A percentile compares a stretch with the other conserved stretches of the same genome.
Conservation (phyloP, 1,140 invertebrate genomes). For the Ostrea denselamellosa region DNA sequence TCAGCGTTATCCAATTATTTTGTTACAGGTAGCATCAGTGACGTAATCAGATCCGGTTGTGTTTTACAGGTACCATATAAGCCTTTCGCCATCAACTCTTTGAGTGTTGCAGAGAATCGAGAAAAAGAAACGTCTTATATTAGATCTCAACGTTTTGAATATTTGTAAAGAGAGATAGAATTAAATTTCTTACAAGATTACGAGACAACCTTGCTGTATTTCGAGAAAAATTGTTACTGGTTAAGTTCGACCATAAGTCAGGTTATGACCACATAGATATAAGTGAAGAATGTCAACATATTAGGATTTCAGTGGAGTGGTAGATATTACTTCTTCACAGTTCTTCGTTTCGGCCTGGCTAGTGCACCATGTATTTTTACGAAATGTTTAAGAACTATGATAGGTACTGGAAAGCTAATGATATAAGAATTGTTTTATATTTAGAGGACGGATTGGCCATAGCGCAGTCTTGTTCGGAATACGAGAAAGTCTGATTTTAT, state of each 20-base stretch:
- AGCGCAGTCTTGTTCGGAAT: too few species aligned
- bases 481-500: background rate
- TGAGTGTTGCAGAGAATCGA: constrained; percentile 18
- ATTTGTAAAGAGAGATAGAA: background rate
- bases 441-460: constrained; percentile 1
- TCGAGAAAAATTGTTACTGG: constrained; percentile 26
- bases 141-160: constrained; percentile 38
- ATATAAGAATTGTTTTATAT: background rate
- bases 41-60: constrained; percentile 38
- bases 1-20: background rate
- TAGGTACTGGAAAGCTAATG: background rate
- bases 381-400: background rate
- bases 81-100: constrained; percentile 40
- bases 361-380: too few species aligned
- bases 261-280: constrained; percentile 51
- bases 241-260: constrained; percentile 34
- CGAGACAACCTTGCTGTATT: too few species aligned
- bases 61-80: background rate
- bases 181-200: too few species aligned
- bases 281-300: constrained; percentile 14
- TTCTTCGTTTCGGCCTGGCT: too few species aligned
- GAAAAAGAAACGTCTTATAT: constrained; percentile 47
- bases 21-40: background rate
- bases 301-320: constrained; percentile 47
- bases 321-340: too few species aligned